Evolutionary conservation across 2,797 vertebrate species (phyloP).

Genomic region (Enteromius trimaculatus): DNA sequence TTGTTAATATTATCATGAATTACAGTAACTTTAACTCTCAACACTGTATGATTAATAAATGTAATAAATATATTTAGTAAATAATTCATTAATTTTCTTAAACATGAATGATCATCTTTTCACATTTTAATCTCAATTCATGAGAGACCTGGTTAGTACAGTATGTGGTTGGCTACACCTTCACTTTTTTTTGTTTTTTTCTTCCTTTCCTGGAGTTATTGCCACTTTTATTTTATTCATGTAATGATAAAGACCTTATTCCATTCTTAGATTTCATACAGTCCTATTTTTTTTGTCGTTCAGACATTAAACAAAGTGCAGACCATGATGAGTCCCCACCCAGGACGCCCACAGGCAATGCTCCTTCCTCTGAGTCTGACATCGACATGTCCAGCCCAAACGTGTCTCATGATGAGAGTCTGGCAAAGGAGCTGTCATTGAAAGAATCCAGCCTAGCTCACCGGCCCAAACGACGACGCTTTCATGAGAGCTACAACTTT

Average conservation of each 20-base stretch:
- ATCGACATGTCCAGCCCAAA: slow-evolving; percentile 92
- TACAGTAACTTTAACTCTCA: neutral
- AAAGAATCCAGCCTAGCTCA: slow-evolving; percentile 95
- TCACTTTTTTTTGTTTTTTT: neutral
- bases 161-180: neutral
- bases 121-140: neutral
- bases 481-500: slow-evolving; percentile 99
- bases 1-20: neutral
- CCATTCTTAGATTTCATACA: slow-evolving; percentile 2
- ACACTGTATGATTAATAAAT: neutral
- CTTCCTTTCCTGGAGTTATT: slow-evolving; percentile 1
- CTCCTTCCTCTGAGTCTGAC: slow-evolving; percentile 94
- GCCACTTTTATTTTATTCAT: neutral
- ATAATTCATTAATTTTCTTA: neutral
- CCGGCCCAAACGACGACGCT: slow-evolving; percentile 93
- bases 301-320: slow-evolving; percentile 85
- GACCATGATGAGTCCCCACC: slow-evolving; percentile 93
- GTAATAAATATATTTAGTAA: too few species aligned
- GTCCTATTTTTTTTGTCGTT: slow-evolving; percentile 4
- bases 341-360: slow-evolving; percentile 92
- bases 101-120: neutral
- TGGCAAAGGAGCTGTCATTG: slow-evolving; percentile 94
- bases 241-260: neutral
- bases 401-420: slow-evolving; percentile 90
- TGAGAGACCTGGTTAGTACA: neutral